These are phyloP conservation scores for Pollachius pollachius DNA, from an alignment of 2,113 vertebrate genomes.

Conservation along the genomic window DNA sequence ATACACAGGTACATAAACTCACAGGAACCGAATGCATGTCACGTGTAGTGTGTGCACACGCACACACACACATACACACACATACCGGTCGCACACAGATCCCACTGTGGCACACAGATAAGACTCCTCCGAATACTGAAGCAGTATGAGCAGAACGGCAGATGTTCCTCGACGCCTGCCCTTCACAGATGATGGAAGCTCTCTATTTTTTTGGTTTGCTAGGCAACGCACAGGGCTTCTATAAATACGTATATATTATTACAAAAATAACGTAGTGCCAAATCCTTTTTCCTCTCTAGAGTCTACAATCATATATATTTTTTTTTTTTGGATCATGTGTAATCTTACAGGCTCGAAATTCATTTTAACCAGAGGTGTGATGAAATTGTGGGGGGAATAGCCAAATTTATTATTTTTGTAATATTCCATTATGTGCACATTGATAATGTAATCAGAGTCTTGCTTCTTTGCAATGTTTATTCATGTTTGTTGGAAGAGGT, in stretches of 20 bases:
- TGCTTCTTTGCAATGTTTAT: slow-evolving; percentile 37
- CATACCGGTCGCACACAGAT: slow-evolving; percentile 11
- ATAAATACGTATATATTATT: slow-evolving; percentile 11
- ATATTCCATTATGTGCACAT: slow-evolving; percentile 37
- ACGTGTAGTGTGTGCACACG: not conserved
- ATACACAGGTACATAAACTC: slow-evolving; percentile 11
- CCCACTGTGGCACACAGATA: not conserved
- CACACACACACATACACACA: slow-evolving; percentile 4
- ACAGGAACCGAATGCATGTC: slow-evolving; percentile 1
- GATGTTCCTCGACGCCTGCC: slow-evolving; percentile 6
- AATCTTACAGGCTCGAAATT: slow-evolving; percentile 32
- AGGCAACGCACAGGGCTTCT: slow-evolving; percentile 18
- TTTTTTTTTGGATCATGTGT: slow-evolving; percentile 31
- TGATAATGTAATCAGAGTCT: slow-evolving; percentile 38
- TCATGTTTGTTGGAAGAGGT: slow-evolving; percentile 19
- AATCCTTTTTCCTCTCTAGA: slow-evolving; percentile 44
- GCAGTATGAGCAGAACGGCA: slow-evolving; percentile 26
- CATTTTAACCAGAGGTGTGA: slow-evolving; percentile 39
- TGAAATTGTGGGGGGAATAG: slow-evolving; percentile 27
- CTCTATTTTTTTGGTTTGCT: slow-evolving; percentile 7
- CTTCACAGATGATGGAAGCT: slow-evolving; percentile 17
- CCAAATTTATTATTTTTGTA: slow-evolving; percentile 34
- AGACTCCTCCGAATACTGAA: slow-evolving; percentile 15
- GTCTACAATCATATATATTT: slow-evolving; percentile 37
- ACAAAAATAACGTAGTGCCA: slow-evolving; percentile 62